A percentile compares a stretch with the other conserved stretches of the same genome.
Conservation (phyloP, 2,888 invertebrate genomes). For the Entomobrya multifasciata region DNA sequence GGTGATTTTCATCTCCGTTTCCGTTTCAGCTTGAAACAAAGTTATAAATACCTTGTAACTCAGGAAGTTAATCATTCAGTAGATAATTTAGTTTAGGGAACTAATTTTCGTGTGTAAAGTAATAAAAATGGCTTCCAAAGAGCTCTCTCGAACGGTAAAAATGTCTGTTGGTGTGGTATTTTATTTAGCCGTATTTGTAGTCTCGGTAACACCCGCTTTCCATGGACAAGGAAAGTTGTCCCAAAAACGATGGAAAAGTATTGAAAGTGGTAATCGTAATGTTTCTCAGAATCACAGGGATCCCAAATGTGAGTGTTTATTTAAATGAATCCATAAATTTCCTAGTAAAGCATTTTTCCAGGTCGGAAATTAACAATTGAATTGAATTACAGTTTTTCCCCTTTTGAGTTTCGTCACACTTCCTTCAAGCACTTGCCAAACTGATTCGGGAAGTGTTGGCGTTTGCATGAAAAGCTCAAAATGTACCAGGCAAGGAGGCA, state of each 20-base stretch:
- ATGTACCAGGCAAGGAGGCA: conserved; percentile 62
- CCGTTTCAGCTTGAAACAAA: neutral
- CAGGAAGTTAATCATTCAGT: neutral
- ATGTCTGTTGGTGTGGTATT: too few relatives aligned
- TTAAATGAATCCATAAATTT: too few relatives aligned
- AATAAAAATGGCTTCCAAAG: neutral
- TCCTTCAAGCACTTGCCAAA: conserved; percentile 57
- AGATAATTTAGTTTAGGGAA: neutral
- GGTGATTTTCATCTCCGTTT: too few relatives aligned
- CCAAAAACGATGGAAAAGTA: neutral
- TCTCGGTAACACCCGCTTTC: neutral
- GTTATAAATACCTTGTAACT: neutral
- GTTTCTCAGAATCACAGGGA: neutral
- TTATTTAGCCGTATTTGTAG: neutral
- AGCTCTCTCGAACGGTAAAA: too few relatives aligned
- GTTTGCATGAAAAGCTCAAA: conserved; percentile 68
- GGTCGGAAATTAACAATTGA: too few relatives aligned
- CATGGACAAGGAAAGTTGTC: neutral
- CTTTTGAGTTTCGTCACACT: conserved; percentile 67
- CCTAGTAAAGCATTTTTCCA: too few relatives aligned
- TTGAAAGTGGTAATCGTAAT: neutral
- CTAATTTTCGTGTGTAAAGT: too few relatives aligned
- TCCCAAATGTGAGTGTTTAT: conserved; percentile 38
- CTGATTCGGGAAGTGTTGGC: conserved; percentile 59
- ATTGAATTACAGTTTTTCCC: conserved; percentile 44